phyloP scores from a whole-genome alignment of 2,113 vertebrate genomes.

The Etheostoma spectabile region DNA sequence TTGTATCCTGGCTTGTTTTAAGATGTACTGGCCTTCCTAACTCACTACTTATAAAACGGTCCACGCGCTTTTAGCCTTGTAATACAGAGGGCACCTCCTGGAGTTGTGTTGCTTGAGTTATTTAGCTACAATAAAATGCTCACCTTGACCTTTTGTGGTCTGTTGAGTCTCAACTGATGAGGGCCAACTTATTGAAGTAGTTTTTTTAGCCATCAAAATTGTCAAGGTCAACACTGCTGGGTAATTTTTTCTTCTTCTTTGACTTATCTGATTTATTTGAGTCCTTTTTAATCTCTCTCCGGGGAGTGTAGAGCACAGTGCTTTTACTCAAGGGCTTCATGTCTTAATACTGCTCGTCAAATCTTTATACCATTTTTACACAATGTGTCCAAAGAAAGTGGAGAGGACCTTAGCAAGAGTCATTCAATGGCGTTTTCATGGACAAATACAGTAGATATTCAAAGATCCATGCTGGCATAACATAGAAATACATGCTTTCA shows the following conservation, averaged over 20 bases:
- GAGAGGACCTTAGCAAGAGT: not conserved
- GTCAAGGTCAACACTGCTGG: slow-evolving; percentile 41
- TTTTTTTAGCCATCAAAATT: slow-evolving; percentile 10
- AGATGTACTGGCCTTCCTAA: slow-evolving; percentile 5
- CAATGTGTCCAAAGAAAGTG: not conserved
- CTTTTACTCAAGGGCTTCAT: slow-evolving; percentile 29
- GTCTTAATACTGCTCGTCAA: slow-evolving; percentile 24
- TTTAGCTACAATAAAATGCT: slow-evolving; percentile 29
- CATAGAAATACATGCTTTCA: not conserved
- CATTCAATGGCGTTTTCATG: not conserved
- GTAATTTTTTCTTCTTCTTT: slow-evolving; percentile 10
- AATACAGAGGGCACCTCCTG: not conserved
- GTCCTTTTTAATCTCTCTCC: slow-evolving; percentile 57
- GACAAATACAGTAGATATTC: not conserved
- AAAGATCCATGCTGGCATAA: not conserved
- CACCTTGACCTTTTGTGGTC: slow-evolving; percentile 46
- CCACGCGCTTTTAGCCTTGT: not conserved
- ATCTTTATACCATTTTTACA: slow-evolving; percentile 18
- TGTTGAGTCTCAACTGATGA: slow-evolving; percentile 2
- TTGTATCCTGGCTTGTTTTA: not conserved
- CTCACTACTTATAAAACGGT: not conserved
- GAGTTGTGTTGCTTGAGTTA: slow-evolving; percentile 31
- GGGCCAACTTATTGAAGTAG: slow-evolving; percentile 8
- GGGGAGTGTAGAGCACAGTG: slow-evolving; percentile 6
- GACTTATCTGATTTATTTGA: slow-evolving; percentile 45